A percentile compares a stretch with the other conserved stretches of the same genome.
These are phyloP conservation scores for Sphyrna mokarran DNA, from an alignment of 2,113 vertebrate genomes.

Conservation along the genomic window DNA sequence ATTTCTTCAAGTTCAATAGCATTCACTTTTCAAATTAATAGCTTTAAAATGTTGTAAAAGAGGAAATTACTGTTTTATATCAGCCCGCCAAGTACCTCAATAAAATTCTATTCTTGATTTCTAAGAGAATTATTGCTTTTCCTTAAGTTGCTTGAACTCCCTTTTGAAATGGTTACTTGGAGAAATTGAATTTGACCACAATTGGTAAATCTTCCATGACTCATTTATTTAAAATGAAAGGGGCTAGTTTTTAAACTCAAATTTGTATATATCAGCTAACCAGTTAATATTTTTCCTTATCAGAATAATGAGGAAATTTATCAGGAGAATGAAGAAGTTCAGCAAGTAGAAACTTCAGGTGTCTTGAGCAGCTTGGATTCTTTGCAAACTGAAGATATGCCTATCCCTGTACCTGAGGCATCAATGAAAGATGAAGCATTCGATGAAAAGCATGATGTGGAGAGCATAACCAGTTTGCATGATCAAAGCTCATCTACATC, in stretches of 20 bases:
- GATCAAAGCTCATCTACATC: conserved; percentile 66
- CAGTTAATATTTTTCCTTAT: not conserved
- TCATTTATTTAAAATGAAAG: not conserved
- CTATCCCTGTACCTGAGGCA: conserved; percentile 50
- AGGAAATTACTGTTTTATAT: not conserved
- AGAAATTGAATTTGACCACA: conserved; percentile 3
- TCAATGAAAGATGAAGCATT: conserved; percentile 50
- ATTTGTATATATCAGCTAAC: not conserved
- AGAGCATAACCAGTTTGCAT: conserved; percentile 54
- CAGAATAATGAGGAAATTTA: not conserved
- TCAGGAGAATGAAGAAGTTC: not conserved
- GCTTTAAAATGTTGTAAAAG: not conserved
- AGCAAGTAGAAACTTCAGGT: conserved; percentile 40
- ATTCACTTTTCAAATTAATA: not conserved
- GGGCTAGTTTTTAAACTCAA: not conserved
- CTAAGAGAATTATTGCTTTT: not conserved
- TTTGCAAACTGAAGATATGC: conserved; percentile 59
- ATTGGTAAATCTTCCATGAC: not conserved
- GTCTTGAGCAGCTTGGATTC: conserved; percentile 44
- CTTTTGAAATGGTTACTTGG: not conserved
- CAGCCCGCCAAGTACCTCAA: not conserved
- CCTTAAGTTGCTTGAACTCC: not conserved
- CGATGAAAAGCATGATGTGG: conserved; percentile 50
- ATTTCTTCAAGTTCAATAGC: not conserved
- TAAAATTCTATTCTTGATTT: not conserved